Conservation (phyloP, 2,888 invertebrate genomes). For the Rhingia campestris region DNA sequence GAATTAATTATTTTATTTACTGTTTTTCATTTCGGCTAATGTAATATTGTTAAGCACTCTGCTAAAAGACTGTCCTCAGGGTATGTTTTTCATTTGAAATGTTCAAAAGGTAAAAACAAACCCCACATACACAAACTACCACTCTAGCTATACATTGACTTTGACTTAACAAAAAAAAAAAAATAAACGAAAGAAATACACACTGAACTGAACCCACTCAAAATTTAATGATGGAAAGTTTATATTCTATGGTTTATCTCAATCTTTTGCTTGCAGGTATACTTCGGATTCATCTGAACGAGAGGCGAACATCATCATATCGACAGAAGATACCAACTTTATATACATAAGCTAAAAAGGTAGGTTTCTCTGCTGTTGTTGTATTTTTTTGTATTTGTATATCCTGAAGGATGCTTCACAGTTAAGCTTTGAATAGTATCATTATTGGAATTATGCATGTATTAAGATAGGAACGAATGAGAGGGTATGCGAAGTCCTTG, state of each 20-base stretch:
- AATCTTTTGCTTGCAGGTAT: constrained; percentile 73
- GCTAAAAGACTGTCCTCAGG: constrained; percentile 56
- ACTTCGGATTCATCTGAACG: constrained; percentile 47
- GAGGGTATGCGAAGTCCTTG: constrained; percentile 8
- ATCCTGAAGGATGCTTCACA: constrained; percentile 59
- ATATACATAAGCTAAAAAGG: constrained; percentile 65
- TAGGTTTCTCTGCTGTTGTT: constrained; percentile 33
- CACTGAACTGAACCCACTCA: constrained; percentile 58
- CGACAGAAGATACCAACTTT: constrained; percentile 14
- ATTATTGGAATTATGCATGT: constrained; percentile 73
- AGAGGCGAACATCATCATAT: constrained; percentile 27
- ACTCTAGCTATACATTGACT: constrained; percentile 9
- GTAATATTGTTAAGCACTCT: constrained; percentile 67
- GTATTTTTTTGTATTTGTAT: not conserved
- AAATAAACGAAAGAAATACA: constrained; percentile 6
- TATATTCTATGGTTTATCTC: constrained; percentile 72
- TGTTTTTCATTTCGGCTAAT: constrained; percentile 62
- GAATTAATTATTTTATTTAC: constrained; percentile 72
- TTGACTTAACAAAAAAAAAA: constrained; percentile 29
- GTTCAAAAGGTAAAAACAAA: constrained; percentile 29
- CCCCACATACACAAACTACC: not conserved
- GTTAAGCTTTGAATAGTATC: constrained; percentile 70
- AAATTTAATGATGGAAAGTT: constrained; percentile 72
- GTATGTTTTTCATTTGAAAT: constrained; percentile 68
- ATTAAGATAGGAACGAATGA: constrained; percentile 54